Evolutionary conservation across 1,140 invertebrate genomes (phyloP).

Genomic region (Hyles vespertilio): DNA sequence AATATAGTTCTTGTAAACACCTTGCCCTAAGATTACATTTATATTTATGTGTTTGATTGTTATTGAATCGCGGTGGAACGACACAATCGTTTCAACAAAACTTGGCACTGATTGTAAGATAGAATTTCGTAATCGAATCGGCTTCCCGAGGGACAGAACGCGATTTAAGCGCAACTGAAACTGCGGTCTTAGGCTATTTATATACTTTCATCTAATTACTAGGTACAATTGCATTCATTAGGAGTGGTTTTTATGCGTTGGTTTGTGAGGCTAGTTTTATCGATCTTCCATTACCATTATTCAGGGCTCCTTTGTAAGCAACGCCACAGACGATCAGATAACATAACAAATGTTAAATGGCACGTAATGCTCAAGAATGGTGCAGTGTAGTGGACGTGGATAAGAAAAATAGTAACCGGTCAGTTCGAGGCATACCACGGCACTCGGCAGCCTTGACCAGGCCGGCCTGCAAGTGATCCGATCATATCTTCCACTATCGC

Average conservation of each 20-base stretch:
- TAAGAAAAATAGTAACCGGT: conserved; percentile 37
- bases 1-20: background rate
- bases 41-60: background rate
- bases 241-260: conserved; percentile 15
- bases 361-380: conserved; percentile 60
- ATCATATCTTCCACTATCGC: conserved; percentile 34
- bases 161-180: too few relatives aligned
- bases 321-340: conserved; percentile 60
- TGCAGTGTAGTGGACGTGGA: conserved; percentile 29
- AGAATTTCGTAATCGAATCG: too few relatives aligned
- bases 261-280: conserved; percentile 29
- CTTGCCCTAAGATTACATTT: background rate
- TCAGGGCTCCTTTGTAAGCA: conserved; percentile 51
- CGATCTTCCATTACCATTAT: conserved; percentile 48
- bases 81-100: too few relatives aligned
- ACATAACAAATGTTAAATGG: conserved; percentile 56
- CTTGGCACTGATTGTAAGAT: too few relatives aligned
- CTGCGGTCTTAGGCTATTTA: too few relatives aligned
- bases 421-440: conserved; percentile 17
- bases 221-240: conserved; percentile 3
- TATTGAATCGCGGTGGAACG: background rate
- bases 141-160: too few relatives aligned
- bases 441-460: conserved; percentile 48
- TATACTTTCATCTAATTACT: background rate
- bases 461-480: conserved; percentile 35